Conservation (phyloP, 1,140 invertebrate genomes). For the Akabosia matsudoensis region DNA sequence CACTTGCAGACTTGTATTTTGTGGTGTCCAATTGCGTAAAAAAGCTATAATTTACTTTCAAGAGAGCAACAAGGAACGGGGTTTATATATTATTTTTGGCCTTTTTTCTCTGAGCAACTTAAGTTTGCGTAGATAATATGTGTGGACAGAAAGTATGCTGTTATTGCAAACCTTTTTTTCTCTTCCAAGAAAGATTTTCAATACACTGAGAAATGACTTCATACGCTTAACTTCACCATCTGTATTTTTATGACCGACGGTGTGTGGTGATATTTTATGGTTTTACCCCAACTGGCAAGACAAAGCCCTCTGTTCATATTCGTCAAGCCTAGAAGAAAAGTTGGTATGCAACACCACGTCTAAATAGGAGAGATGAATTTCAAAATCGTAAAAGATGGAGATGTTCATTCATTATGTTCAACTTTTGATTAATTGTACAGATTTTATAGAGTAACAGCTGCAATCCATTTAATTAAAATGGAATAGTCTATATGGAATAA, state of each 20-base stretch:
- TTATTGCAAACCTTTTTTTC: neutral
- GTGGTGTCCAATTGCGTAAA: neutral
- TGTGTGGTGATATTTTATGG: neutral
- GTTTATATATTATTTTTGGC: neutral
- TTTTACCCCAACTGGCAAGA: neutral
- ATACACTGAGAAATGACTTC: neutral
- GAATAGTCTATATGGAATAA: too few species aligned
- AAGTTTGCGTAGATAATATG: neutral
- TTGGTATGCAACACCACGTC: too few species aligned
- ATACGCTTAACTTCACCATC: neutral
- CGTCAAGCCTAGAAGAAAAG: conserved; percentile 42
- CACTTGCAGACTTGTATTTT: neutral
- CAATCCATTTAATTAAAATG: too few species aligned
- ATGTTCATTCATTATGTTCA: too few species aligned
- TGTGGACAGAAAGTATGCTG: too few species aligned
- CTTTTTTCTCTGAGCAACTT: neutral
- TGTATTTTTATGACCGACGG: too few species aligned
- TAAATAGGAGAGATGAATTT: too few species aligned
- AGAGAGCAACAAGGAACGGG: neutral
- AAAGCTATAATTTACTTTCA: neutral
- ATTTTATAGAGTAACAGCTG: too few species aligned
- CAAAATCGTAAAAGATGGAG: too few species aligned
- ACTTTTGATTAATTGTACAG: too few species aligned
- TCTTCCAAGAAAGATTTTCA: neutral
- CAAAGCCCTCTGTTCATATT: conserved; percentile 37